These are phyloP conservation scores for Netelia fuscicornis DNA, from an alignment of 2,888 invertebrate genomes.

Conservation along the genomic window DNA sequence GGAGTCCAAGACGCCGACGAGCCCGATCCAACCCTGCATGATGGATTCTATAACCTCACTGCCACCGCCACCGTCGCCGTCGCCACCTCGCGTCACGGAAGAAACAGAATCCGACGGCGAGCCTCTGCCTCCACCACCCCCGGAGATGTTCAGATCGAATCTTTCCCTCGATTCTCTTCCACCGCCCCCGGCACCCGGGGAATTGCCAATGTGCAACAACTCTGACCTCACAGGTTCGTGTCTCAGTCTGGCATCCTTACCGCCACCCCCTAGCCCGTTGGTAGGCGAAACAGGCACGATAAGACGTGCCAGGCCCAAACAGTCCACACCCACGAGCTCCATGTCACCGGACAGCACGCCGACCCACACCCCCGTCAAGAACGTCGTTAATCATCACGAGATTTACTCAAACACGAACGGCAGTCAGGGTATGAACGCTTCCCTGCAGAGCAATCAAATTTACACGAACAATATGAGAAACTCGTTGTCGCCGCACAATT, in stretches of 20 bases:
- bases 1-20: slow-evolving; percentile 82
- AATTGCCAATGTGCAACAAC: slow-evolving; percentile 85
- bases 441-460: slow-evolving; percentile 76
- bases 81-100: slow-evolving; percentile 85
- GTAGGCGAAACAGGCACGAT: slow-evolving; percentile 85
- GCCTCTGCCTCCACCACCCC: slow-evolving; percentile 91
- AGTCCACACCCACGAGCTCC: slow-evolving; percentile 84
- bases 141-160: slow-evolving; percentile 91
- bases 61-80: slow-evolving; percentile 85
- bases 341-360: slow-evolving; percentile 84
- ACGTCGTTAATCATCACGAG: slow-evolving; percentile 68
- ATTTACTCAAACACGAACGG: slow-evolving; percentile 77
- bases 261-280: slow-evolving; percentile 90
- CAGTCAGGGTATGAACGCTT: slow-evolving; percentile 78
- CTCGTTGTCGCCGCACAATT: slow-evolving; percentile 78
- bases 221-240: slow-evolving; percentile 90
- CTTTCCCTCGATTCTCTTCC: slow-evolving; percentile 93
- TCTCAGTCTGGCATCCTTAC: slow-evolving; percentile 89
- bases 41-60: slow-evolving; percentile 87
- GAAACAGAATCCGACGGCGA: slow-evolving; percentile 86
- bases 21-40: slow-evolving; percentile 82
- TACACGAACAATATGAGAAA: slow-evolving; percentile 75
- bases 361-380: slow-evolving; percentile 83
- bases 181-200: slow-evolving; percentile 90
- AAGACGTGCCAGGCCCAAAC: slow-evolving; percentile 84